Evolutionary conservation across 2,113 vertebrate genomes (phyloP), one percentile per base, ranked within the genome.

Genomic region (Willisornis vidua): DNA sequence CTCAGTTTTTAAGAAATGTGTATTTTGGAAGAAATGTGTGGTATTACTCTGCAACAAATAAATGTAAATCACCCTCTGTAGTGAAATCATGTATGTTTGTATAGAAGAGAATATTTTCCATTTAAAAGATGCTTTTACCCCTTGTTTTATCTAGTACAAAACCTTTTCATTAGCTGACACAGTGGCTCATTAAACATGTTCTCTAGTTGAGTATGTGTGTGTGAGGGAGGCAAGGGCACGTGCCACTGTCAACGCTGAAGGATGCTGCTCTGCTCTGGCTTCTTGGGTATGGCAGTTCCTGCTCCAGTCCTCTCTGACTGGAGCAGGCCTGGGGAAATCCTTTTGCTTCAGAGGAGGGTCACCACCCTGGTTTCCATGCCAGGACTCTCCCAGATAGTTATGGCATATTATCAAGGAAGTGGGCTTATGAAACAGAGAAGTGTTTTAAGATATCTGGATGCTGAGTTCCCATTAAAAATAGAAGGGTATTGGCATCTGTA

Each of bases 191-290:
- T 63, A 31, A 58, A 51, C 3, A 13, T 23, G 24, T 46, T 84
- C 55, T 85, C 14, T 49, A 66, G 24, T 46, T 57, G 41, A 70
- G 17, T 1, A 0, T 6, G 48, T 18, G 37, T 48, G 24, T 37
- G 7, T 25, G 39, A 54, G 59, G 45, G 51, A 76, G 57, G n/a
- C 20, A 58, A 51, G 39, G 31, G 5, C 3, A 0, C 0, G 0
- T 25, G 13, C 17, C 35, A 8, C 22, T 54, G 11, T n/a, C 37
- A 51, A 51, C 8, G 1, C 59, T 70, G 51, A 37, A 46, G 51
- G 85, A 39, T 1, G 0, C 8, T 17, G 4, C 8, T 77, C 70
- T 62, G 24, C 28, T 55, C 23, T 0, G 0, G 5, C 28, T 70
- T 29, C 22, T 54, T 26, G 7, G 54, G 51, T 62, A 31, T 3